A percentile compares a stretch with the other conserved stretches of the same genome.
Conservation (phyloP, 2,888 invertebrate species). For the Aplocera efformata region DNA sequence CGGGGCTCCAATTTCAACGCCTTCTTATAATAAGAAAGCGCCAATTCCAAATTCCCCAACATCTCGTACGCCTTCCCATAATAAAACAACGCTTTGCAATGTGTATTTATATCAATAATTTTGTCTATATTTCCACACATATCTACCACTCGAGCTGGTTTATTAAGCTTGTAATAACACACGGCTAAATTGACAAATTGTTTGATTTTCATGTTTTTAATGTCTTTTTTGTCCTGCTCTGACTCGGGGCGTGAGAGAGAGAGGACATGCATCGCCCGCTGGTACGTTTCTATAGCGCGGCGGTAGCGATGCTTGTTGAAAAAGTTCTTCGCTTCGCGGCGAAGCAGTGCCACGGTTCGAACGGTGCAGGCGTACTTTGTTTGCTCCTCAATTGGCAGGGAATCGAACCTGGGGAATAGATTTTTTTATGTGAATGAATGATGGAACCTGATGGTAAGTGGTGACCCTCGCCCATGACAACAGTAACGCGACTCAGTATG, state of each 20-base stretch:
- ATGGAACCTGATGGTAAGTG: no score
- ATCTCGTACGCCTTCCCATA: slow-evolving; percentile 56
- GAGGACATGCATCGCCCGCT: slow-evolving; percentile 53
- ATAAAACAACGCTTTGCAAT: slow-evolving; percentile 64
- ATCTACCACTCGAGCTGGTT: slow-evolving; percentile 55
- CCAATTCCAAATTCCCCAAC: slow-evolving; percentile 51
- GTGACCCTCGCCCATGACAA: no score
- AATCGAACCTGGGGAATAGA: slow-evolving; percentile 58
- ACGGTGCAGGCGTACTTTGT: slow-evolving; percentile 51
- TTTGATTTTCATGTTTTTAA: slow-evolving; percentile 50
- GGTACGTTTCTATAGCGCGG: slow-evolving; percentile 54
- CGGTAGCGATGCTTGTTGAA: slow-evolving; percentile 47
- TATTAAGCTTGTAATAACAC: slow-evolving; percentile 60
- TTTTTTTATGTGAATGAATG: no score
- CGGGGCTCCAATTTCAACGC: slow-evolving; percentile 66
- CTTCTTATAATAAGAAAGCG: slow-evolving; percentile 56
- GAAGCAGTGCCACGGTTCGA: slow-evolving; percentile 53
- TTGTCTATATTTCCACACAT: slow-evolving; percentile 60
- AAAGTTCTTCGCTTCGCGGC: slow-evolving; percentile 48
- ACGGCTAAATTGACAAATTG: slow-evolving; percentile 60
- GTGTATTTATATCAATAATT: slow-evolving; percentile 49
- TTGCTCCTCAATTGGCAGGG: slow-evolving; percentile 58
- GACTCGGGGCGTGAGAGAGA: slow-evolving; percentile 42
- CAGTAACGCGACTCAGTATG: no score
- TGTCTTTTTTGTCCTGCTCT: slow-evolving; percentile 21